Evolutionary conservation across 2,113 vertebrate genomes (phyloP).

Genomic region (Oryzias celebensis): DNA sequence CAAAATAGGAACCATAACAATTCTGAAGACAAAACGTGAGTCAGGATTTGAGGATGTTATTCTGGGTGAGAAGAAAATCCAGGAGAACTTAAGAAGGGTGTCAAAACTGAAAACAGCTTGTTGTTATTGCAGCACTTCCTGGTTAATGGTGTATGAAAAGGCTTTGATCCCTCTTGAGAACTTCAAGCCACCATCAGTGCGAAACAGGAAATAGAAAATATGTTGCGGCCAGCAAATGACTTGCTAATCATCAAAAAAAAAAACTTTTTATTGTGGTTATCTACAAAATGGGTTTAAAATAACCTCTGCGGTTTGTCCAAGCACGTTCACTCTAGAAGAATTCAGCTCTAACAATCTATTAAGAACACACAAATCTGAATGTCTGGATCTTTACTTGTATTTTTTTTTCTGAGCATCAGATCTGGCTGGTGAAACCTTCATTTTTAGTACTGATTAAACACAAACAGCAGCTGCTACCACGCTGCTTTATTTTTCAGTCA

Average conservation of each 20-base stretch:
- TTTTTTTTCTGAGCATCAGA: constrained; percentile 8
- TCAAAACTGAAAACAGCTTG: constrained; percentile 70
- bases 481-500: constrained; percentile 34
- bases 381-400: constrained; percentile 34
- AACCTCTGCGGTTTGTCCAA: constrained; percentile 32
- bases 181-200: constrained; percentile 59
- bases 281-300: constrained; percentile 62
- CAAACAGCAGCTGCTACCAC: constrained; percentile 56
- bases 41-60: constrained; percentile 30
- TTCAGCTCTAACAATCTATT: constrained; percentile 18
- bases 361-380: constrained; percentile 12
- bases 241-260: constrained; percentile 63
- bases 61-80: constrained; percentile 36
- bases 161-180: constrained; percentile 70
- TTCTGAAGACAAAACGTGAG: background rate
- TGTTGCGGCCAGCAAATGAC: constrained; percentile 66
- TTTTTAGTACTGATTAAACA: constrained; percentile 44
- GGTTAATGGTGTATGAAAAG: constrained; percentile 79
- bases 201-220: constrained; percentile 67
- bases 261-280: constrained; percentile 47
- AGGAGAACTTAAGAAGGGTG: constrained; percentile 51
- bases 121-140: constrained; percentile 72
- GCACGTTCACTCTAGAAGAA: constrained; percentile 31
- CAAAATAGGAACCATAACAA: background rate
- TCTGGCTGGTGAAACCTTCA: constrained; percentile 41